Conservation (phyloP, 1,140 invertebrate genomes). For the Brachionus koreanus region DNA sequence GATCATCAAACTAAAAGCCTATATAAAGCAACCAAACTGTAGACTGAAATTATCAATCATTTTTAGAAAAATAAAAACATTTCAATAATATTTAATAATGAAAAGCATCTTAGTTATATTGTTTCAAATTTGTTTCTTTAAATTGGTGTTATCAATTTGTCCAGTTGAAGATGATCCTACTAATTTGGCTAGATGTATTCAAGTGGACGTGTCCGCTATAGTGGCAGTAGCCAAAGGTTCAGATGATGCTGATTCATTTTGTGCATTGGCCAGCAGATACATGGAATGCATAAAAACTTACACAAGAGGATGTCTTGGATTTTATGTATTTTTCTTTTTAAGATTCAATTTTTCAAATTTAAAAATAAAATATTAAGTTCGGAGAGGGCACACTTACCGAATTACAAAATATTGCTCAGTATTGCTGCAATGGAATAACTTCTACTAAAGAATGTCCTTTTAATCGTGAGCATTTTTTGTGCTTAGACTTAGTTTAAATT, state of each 20-base stretch:
- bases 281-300: conserved; percentile 44
- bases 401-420: conserved; percentile 34
- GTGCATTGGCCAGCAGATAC: conserved; percentile 33
- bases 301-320: conserved; percentile 38
- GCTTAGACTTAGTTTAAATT: not conserved
- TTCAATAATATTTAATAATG: too few species aligned
- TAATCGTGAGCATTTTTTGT: not conserved
- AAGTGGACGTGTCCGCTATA: conserved; percentile 43
- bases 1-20: not conserved
- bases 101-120: not conserved
- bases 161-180: conserved; percentile 43
- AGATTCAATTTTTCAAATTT: too few species aligned
- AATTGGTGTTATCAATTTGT: not conserved
- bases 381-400: conserved; percentile 39
- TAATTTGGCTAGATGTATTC: conserved; percentile 35
- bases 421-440: conserved; percentile 34
- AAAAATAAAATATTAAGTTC: not conserved
- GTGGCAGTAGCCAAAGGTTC: conserved; percentile 12
- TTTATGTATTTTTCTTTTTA: conserved; percentile 39
- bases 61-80: conserved; percentile 8
- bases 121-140: not conserved
- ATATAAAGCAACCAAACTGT: not conserved
- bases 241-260: conserved; percentile 25
- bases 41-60: not conserved
- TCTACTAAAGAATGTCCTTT: conserved; percentile 37